A percentile compares a stretch with the other conserved stretches of the same genome.
Evolutionary conservation across 2,113 vertebrate species (phyloP).

Genomic region (Malurus melanocephalus): DNA sequence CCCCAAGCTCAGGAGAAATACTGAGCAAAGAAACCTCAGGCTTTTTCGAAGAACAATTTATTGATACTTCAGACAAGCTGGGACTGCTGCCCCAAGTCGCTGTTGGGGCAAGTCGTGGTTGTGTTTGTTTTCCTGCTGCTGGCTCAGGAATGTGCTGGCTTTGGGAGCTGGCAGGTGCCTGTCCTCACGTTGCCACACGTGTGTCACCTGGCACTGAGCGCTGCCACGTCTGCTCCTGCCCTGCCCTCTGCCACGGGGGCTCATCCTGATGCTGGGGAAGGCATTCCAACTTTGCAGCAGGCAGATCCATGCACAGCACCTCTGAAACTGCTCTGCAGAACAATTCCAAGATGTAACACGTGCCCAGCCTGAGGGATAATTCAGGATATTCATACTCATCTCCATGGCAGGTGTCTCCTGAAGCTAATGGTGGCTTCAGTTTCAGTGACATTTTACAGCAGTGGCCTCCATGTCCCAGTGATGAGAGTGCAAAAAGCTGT

Average conservation of each 20-base stretch:
- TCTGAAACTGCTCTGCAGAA: background rate
- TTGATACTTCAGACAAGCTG: slow-evolving; percentile 39
- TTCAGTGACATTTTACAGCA: background rate
- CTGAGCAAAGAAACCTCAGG: background rate
- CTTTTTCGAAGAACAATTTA: slow-evolving; percentile 21
- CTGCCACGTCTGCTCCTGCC: background rate
- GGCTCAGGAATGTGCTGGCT: slow-evolving; percentile 36
- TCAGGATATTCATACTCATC: no score
- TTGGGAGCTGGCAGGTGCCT: slow-evolving; percentile 19
- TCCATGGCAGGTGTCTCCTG: background rate
- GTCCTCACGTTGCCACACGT: background rate
- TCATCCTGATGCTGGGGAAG: background rate
- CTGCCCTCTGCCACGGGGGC: background rate
- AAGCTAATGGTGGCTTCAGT: background rate
- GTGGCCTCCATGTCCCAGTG: background rate
- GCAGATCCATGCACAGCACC: background rate
- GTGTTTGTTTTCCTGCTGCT: background rate
- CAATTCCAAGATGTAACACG: background rate
- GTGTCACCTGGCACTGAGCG: background rate
- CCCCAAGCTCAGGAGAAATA: background rate
- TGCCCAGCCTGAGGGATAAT: background rate
- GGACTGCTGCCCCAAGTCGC: slow-evolving; percentile 12
- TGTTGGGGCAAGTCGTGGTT: slow-evolving; percentile 38
- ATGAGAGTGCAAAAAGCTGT: background rate
- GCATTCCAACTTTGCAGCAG: background rate